Evolutionary conservation across 2,888 invertebrate species (phyloP), one percentile per base, ranked within the genome.

Genomic region (Oscheius sp.): DNA sequence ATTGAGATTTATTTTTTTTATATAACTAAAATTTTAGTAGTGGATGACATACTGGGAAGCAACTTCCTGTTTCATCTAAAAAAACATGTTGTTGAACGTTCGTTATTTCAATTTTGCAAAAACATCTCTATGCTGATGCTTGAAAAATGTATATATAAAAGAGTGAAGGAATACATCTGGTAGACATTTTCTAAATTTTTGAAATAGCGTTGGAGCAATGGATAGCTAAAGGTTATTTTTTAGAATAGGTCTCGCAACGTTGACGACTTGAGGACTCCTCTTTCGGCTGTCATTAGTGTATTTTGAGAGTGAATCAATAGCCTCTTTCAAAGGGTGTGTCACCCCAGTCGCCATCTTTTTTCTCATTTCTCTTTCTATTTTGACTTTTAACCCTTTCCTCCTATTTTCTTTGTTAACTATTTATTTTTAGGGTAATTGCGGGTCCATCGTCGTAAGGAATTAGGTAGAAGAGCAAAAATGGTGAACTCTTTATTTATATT

Each of bases 181-280:
- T n/a, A n/a, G n/a, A n/a, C n/a, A n/a, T n/a, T n/a, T n/a, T 41
- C 12, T 41, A 12, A 41, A n/a, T 26, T 22, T 59, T 59, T 41
- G 12, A 44, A 59, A 59, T 59, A 30, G 44, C 59, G 59, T 32
- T 54, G 54, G 54, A 54, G 54, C 54, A 54, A 36, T 22, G 22
- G 20, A 41, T n/a, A n/a, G n/a, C n/a, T n/a, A n/a, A n/a, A n/a
- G n/a, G n/a, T n/a, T n/a, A n/a, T n/a, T n/a, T n/a, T n/a, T 8
- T 3, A 3, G 5, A 9, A 17, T 4, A 8, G 72, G 72, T 72
- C 72, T 67, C 69, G 61, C n/a, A 1, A 9, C 54, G 54, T 22
- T 24, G 2, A 9, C 49, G 3, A 49, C 14, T 22, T 14, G 49
- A 8, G 22, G 32, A 8, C 33, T 30, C 8, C 9, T 22, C 20